Base-by-base conservation (phyloP, 2,888 invertebrate genomes). In the Siphlonurus alternatus region DNA sequence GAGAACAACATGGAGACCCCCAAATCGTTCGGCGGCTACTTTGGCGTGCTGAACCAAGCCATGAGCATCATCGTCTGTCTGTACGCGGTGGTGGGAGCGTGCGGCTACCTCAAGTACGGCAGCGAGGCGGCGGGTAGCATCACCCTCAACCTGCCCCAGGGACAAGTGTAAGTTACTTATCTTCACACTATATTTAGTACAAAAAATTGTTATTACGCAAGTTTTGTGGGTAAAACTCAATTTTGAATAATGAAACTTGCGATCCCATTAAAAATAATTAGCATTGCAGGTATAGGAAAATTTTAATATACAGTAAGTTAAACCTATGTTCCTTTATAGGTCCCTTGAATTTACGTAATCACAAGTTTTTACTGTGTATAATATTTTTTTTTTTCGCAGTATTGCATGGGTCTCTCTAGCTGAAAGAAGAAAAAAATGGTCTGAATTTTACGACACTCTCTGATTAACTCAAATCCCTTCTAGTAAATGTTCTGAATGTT, bases 1-100 rank as follows among this genome's bases (percentile, higher is more conserved):
- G 94, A 96, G 76, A 96, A 95, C 74, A 91, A 93, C 74, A 96
- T 97, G 95, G 88, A 88, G 74, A 84, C 84, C 0, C 94, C 94
- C 0, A 83, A 83, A 70, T 80, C 82, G 59, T 95, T 97, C 75
- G 86, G 86, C 1, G 88, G 88, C 10, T 79, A 81, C 60, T 86
- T 81, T 66, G 96, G 96, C 1, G 92, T 95, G 0, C 77, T 97
- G 18, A 95, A 94, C 73, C 81, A 83, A n/a, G 80, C 69, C 80
- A 95, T 97, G 93, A 74, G 84, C 1, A 78, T 84, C 63, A 93
- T 95, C 66, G 84, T 92, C 1, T 72, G 84, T 7, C 75, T 96
- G 19, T 97, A 96, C 74, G 84, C 89, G 2, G 85, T 87, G 22
- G 86, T 93, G 79, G 96, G 96, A 1, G 84, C 96, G 65, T 89